Evolutionary conservation across 2,888 invertebrate species (phyloP).

Genomic region (Nycteola revayana): DNA sequence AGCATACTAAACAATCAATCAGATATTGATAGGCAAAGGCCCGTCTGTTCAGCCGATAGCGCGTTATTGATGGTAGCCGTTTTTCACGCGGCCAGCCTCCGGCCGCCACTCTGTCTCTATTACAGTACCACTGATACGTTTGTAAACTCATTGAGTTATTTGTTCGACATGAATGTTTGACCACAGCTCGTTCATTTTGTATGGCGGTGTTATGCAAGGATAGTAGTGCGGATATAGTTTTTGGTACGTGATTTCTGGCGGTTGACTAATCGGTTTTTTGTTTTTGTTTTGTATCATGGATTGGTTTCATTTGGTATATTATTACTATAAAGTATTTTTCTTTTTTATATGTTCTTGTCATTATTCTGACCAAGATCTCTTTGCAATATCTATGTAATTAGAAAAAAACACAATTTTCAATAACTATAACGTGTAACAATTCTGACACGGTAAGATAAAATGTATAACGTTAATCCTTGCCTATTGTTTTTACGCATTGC

Average conservation of each 20-base stretch:
- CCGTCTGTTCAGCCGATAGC: conserved; percentile 42
- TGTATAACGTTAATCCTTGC: too few species aligned
- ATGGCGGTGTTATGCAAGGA: conserved; percentile 23
- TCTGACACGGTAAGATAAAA: too few species aligned
- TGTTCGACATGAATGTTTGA: conserved; percentile 31
- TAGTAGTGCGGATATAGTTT: conserved; percentile 27
- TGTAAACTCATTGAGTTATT: conserved; percentile 37
- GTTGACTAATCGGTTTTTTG: too few species aligned
- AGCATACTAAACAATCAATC: conserved; percentile 39
- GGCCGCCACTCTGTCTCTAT: conserved; percentile 52
- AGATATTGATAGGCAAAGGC: conserved; percentile 41
- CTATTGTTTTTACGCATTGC: conserved; percentile 30
- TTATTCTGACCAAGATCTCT: too few species aligned
- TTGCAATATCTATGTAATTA: too few species aligned
- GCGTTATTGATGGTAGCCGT: conserved; percentile 61
- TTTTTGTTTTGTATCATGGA: too few species aligned
- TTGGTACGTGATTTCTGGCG: too few species aligned
- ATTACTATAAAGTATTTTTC: too few species aligned
- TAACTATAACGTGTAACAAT: too few species aligned
- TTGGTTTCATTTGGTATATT: too few species aligned
- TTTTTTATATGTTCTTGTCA: too few species aligned
- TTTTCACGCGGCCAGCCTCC: conserved; percentile 52
- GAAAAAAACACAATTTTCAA: too few species aligned
- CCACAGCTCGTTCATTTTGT: conserved; percentile 21
- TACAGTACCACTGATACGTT: conserved; percentile 38